Conservation (phyloP, 2,888 invertebrate genomes). For the Axea sp. region DNA sequence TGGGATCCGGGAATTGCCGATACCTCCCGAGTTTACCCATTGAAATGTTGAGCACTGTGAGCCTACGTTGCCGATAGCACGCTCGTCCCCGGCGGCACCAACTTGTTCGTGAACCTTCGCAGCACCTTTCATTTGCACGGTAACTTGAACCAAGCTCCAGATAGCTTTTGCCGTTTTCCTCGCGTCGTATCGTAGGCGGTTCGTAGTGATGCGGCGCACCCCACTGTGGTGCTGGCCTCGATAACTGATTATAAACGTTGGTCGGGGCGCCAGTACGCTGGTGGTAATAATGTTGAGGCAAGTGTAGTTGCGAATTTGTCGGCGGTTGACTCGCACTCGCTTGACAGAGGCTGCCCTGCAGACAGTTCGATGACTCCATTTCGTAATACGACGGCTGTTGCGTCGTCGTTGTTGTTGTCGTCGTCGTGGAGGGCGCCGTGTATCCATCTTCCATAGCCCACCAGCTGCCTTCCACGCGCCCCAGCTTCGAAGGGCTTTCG, state of each 20-base stretch:
- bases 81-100: slow-evolving; percentile 88
- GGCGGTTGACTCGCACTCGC: slow-evolving; percentile 62
- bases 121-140: slow-evolving; percentile 81
- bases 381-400: slow-evolving; percentile 74
- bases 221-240: slow-evolving; percentile 78
- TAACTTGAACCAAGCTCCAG: slow-evolving; percentile 86
- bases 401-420: slow-evolving; percentile 69
- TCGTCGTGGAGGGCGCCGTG: slow-evolving; percentile 70
- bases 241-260: slow-evolving; percentile 75
- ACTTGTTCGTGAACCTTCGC: slow-evolving; percentile 86
- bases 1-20: slow-evolving; percentile 93
- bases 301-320: slow-evolving; percentile 63
- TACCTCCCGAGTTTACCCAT: slow-evolving; percentile 94
- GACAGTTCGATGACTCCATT: slow-evolving; percentile 74
- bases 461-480: slow-evolving; percentile 78
- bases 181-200: slow-evolving; percentile 88
- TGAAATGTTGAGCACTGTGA: slow-evolving; percentile 94
- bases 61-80: slow-evolving; percentile 91
- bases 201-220: slow-evolving; percentile 79
- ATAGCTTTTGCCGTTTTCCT: slow-evolving; percentile 94
- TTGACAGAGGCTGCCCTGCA: slow-evolving; percentile 73
- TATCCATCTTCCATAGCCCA: slow-evolving; percentile 78
- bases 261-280: slow-evolving; percentile 64
- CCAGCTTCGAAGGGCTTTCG: slow-evolving; percentile 82
- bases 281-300: slow-evolving; percentile 70